Conservation (phyloP, 2,113 vertebrate species). For the Glareola pratincola region DNA sequence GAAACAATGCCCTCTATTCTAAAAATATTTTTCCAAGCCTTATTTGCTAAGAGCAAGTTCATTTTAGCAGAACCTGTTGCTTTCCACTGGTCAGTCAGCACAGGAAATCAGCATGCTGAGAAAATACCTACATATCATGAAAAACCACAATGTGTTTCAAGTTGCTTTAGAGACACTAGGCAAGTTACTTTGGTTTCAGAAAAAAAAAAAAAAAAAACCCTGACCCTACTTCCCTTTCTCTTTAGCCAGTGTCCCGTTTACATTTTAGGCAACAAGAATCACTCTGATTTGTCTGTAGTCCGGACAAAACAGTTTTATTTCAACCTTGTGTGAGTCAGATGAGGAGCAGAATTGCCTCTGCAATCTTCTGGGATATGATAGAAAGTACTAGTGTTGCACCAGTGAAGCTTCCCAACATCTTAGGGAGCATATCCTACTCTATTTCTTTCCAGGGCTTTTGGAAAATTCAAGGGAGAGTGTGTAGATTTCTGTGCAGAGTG, state of each 20-base stretch:
- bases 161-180: neutral
- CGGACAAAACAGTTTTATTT: neutral
- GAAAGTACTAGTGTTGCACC: neutral
- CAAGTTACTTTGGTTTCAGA: neutral
- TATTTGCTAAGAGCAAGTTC: neutral
- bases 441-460: neutral
- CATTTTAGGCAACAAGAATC: neutral
- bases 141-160: constrained; percentile 5
- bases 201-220: neutral
- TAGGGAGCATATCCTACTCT: neutral
- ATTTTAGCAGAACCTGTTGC: neutral
- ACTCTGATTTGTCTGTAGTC: neutral
- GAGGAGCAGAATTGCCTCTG: neutral
- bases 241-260: neutral
- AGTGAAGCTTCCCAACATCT: neutral
- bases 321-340: neutral
- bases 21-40: neutral
- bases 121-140: neutral
- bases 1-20: neutral
- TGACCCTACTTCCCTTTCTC: neutral
- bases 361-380: neutral
- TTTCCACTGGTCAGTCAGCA: neutral
- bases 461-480: neutral
- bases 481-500: neutral
- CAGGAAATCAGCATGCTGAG: constrained; percentile 18